Evolutionary conservation across 2,113 vertebrate species (phyloP).

Genomic region (Morone saxatilis): DNA sequence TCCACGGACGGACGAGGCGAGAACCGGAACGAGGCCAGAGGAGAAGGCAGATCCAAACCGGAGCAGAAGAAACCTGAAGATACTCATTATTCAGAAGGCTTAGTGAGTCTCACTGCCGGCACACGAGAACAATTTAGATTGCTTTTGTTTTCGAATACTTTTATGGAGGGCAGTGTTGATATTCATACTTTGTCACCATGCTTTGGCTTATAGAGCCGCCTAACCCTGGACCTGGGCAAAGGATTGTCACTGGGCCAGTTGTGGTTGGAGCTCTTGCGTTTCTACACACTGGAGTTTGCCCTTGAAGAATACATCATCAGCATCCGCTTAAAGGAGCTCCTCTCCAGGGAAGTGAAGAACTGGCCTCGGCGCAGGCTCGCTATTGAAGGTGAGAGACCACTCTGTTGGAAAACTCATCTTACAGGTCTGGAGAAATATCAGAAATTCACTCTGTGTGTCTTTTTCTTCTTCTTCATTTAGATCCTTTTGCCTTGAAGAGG

Average conservation of each 20-base stretch:
- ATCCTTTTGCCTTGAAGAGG: constrained; percentile 97
- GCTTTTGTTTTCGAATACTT: background rate
- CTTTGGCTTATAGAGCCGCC: constrained; percentile 82
- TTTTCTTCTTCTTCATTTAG: constrained; percentile 71
- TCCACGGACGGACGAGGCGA: constrained; percentile 89
- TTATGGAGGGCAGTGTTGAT: background rate
- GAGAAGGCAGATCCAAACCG: constrained; percentile 86
- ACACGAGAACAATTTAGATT: background rate
- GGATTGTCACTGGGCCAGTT: constrained; percentile 90
- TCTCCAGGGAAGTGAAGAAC: constrained; percentile 95
- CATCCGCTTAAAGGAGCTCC: constrained; percentile 92
- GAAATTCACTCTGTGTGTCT: background rate
- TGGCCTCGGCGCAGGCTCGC: constrained; percentile 97
- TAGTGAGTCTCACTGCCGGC: constrained; percentile 83
- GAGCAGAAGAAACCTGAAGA: constrained; percentile 86
- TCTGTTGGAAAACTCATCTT: background rate
- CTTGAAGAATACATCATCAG: constrained; percentile 97
- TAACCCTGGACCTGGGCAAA: constrained; percentile 85
- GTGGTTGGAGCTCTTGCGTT: constrained; percentile 96
- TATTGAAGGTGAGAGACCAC: constrained; percentile 90
- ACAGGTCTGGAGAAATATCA: background rate
- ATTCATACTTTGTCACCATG: background rate
- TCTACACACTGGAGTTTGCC: constrained; percentile 98
- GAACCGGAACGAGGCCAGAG: constrained; percentile 81
- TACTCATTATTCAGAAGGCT: constrained; percentile 84